Conservation (phyloP, 1,140 invertebrate species). For the Drosophila nigromelanica region DNA sequence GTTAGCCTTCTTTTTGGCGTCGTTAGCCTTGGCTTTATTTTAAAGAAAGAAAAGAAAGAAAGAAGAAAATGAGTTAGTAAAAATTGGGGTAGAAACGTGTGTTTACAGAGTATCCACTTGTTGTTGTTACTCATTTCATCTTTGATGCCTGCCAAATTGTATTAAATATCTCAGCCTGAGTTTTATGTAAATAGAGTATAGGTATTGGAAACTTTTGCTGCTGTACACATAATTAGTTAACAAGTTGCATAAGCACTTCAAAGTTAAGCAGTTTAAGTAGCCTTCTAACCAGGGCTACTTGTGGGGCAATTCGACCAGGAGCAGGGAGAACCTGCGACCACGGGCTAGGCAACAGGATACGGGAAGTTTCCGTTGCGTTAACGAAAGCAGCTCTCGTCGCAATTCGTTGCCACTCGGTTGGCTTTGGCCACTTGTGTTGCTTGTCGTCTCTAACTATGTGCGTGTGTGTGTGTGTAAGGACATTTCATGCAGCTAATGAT, state of each 20-base stretch:
- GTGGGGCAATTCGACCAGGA: conserved; percentile 17
- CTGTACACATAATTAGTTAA: conserved; percentile 66
- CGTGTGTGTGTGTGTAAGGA: conserved; percentile 34
- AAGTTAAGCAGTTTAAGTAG: conserved; percentile 72
- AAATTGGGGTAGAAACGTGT: too few species aligned
- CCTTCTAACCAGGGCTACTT: conserved; percentile 21
- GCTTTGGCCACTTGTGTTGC: conserved; percentile 60
- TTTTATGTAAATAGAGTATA: not conserved
- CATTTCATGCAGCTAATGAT: conserved; percentile 78
- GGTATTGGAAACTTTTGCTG: conserved; percentile 23
- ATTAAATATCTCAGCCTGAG: not conserved
- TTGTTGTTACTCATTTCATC: not conserved
- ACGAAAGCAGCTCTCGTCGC: conserved; percentile 22
- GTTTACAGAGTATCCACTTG: not conserved
- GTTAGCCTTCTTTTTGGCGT: too few species aligned
- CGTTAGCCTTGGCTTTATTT: too few species aligned
- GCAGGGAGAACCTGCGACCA: conserved; percentile 1
- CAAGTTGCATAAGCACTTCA: conserved; percentile 68
- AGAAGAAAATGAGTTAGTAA: too few species aligned
- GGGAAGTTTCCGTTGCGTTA: not conserved
- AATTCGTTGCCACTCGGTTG: conserved; percentile 44
- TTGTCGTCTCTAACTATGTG: conserved; percentile 14
- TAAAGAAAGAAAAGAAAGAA: too few species aligned
- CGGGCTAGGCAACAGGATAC: not conserved
- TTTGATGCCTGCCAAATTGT: not conserved